These are phyloP conservation scores for Podilymbus podiceps DNA, from an alignment of 2,113 vertebrate species.

Conservation along the genomic window DNA sequence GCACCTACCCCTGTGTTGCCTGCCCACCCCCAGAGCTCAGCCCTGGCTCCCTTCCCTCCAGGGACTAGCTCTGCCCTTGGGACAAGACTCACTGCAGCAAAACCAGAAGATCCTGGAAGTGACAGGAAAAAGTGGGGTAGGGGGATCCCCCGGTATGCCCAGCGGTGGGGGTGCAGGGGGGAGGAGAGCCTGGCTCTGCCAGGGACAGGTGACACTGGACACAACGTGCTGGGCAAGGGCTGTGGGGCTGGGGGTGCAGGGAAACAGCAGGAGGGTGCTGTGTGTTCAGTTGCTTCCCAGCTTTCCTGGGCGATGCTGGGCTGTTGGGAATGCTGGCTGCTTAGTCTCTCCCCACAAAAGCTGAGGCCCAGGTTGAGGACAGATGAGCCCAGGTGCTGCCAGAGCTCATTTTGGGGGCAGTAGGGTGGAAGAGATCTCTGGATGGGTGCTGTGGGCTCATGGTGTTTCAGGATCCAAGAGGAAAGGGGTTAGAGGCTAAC, in stretches of 20 bases:
- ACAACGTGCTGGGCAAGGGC: not conserved
- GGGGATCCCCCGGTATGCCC: too few relatives aligned
- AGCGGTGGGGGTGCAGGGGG: rapidly evolving
- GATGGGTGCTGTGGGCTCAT: not conserved
- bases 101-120: not conserved
- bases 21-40: not conserved
- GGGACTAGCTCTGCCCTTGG: not conserved
- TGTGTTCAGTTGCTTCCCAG: not conserved
- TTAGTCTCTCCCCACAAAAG: not conserved
- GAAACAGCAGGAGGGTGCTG: not conserved
- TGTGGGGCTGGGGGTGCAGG: rapidly evolving
- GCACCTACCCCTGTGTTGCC: not conserved
- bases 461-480: not conserved
- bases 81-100: not conserved
- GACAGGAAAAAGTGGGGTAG: not conserved
- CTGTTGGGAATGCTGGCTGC: not conserved
- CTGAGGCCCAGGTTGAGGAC: not conserved
- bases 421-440: not conserved
- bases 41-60: not conserved
- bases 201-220: not conserved
- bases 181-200: not conserved
- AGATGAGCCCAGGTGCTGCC: not conserved
- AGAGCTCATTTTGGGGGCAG: not conserved
- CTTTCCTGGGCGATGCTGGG: not conserved
- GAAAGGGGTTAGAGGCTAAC: not conserved